Percentiles rank a stretch among this genome's conserved stretches.
These are phyloP conservation scores for Esox masquinongy DNA, from an alignment of 2,797 vertebrate species.

Conservation along the genomic window DNA sequence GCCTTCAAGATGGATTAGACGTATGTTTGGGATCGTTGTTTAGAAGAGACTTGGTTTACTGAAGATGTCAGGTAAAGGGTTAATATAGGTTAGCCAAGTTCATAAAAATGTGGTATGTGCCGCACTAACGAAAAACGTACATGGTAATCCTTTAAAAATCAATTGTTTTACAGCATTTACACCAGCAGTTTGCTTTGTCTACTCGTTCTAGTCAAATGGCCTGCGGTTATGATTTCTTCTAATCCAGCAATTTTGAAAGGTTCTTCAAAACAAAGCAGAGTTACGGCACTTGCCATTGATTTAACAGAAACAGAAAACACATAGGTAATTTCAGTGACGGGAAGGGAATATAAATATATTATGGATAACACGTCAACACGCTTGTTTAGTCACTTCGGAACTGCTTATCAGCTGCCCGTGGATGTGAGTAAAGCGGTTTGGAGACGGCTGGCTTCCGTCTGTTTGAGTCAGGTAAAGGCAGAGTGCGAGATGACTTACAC, in stretches of 20 bases:
- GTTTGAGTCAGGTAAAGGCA: background rate
- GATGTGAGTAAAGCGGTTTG: background rate
- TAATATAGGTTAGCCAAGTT: background rate
- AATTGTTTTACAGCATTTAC: background rate
- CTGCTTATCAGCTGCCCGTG: background rate
- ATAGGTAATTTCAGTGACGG: background rate
- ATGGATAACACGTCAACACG: background rate
- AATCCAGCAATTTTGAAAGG: background rate
- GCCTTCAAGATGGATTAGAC: slow-evolving; percentile 32
- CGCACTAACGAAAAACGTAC: background rate
- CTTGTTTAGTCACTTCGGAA: background rate
- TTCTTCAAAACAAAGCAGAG: background rate
- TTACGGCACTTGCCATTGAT: background rate
- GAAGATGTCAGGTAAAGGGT: background rate
- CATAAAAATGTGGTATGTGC: background rate
- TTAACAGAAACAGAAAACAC: background rate
- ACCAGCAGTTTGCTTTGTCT: background rate
- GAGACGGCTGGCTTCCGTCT: background rate
- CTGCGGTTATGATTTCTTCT: background rate
- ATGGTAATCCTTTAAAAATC: background rate
- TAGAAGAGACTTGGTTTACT: background rate
- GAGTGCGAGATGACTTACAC: background rate
- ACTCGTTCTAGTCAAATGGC: background rate
- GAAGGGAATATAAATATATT: background rate
- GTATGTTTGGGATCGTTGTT: background rate